These are phyloP conservation scores for Semicossyphus pulcher DNA, from an alignment of 2,113 vertebrate species.

Conservation along the genomic window DNA sequence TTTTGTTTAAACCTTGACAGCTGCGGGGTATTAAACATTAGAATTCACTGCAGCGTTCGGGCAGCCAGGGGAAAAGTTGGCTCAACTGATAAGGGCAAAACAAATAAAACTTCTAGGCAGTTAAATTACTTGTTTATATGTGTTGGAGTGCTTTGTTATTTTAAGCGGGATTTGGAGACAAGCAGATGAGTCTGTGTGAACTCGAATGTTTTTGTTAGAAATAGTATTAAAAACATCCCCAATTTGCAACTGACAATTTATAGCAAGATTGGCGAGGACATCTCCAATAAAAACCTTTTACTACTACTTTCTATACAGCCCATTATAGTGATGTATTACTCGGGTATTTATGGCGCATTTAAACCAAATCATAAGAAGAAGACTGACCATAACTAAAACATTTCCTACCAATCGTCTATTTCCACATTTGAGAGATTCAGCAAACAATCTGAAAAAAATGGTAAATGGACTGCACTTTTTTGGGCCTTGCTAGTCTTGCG, in stretches of 20 bases:
- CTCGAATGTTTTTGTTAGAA: background rate
- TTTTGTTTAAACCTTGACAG: too few relatives aligned
- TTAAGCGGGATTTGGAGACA: background rate
- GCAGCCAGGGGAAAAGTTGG: background rate
- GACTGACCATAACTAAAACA: too few relatives aligned
- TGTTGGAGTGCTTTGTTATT: conserved; percentile 3
- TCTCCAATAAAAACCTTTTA: background rate
- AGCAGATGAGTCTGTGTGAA: background rate
- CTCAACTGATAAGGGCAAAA: conserved; percentile 18
- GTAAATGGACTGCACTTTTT: too few relatives aligned
- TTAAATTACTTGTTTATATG: background rate
- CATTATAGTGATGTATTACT: too few relatives aligned
- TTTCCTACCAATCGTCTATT: too few relatives aligned
- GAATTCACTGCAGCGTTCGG: background rate
- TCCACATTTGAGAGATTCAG: too few relatives aligned
- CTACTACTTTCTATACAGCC: too few relatives aligned
- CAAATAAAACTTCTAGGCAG: background rate
- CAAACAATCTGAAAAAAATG: too few relatives aligned
- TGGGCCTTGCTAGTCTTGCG: too few relatives aligned
- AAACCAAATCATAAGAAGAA: too few relatives aligned
- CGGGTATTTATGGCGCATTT: too few relatives aligned
- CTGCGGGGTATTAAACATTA: background rate
- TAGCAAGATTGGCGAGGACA: too few relatives aligned
- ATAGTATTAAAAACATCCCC: background rate
- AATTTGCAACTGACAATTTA: background rate